Evolutionary conservation across 2,888 invertebrate species (phyloP).

Genomic region (Artemia sp.): DNA sequence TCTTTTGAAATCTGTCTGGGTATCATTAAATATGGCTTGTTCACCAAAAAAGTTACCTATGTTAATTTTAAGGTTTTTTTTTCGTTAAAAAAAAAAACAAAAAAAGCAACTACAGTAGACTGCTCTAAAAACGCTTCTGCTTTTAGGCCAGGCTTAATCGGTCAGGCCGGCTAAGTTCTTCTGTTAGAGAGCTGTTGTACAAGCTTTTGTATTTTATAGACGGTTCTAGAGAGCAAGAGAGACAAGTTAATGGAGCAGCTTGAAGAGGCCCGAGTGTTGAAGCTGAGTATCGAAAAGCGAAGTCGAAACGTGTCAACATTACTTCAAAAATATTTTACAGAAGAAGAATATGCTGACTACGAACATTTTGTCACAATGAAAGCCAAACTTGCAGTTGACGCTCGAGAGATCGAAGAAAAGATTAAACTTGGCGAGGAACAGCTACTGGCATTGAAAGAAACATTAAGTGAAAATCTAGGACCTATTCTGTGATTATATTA

Average conservation of each 20-base stretch:
- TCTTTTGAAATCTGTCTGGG: no score
- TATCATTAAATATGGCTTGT: no score
- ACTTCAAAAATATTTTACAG: conserved; percentile 49
- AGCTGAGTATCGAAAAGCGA: conserved; percentile 60
- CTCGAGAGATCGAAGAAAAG: conserved; percentile 62
- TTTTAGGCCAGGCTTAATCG: no score
- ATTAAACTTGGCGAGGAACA: conserved; percentile 66
- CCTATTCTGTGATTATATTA: neutral
- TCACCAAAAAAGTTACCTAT: no score
- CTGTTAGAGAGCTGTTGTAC: neutral
- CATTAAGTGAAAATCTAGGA: conserved; percentile 29
- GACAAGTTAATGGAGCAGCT: conserved; percentile 57
- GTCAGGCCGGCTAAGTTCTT: no score
- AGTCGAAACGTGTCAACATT: conserved; percentile 51
- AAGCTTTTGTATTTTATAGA: conserved; percentile 26
- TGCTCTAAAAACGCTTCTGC: no score
- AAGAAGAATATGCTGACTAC: conserved; percentile 58
- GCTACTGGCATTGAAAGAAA: conserved; percentile 49
- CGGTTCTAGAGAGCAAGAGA: conserved; percentile 51
- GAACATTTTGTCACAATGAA: conserved; percentile 72
- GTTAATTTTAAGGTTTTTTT: no score
- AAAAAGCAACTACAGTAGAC: no score
- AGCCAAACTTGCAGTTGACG: conserved; percentile 62
- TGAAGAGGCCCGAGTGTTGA: conserved; percentile 62
- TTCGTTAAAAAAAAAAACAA: no score